These are phyloP conservation scores for Actinia equina DNA, from an alignment of 64 coral and sea anemone species.

Conservation along the genomic window DNA sequence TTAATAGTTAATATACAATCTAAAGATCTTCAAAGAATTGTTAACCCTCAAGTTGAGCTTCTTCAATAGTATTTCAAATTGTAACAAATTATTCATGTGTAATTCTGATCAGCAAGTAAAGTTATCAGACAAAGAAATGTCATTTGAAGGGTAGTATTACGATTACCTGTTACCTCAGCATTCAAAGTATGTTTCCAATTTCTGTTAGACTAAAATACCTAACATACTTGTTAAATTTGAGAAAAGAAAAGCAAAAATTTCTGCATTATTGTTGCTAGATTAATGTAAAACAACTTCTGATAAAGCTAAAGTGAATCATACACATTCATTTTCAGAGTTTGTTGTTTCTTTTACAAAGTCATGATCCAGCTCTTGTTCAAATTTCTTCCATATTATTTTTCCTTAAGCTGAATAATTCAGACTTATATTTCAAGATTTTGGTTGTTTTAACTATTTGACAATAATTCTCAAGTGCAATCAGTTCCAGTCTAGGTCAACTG, in stretches of 20 bases:
- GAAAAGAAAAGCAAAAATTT: neutral
- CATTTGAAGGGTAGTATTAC: neutral
- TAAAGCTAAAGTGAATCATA: neutral
- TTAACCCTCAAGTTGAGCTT: neutral
- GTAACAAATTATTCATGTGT: neutral
- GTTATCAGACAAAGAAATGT: neutral
- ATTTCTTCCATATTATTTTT: neutral
- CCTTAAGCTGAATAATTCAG: neutral
- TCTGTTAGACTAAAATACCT: neutral
- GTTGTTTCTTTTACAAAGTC: neutral
- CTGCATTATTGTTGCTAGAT: neutral
- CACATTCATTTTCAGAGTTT: neutral
- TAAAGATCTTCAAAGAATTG: neutral
- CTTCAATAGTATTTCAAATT: neutral
- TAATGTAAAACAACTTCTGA: neutral
- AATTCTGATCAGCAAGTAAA: neutral
- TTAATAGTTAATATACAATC: neutral
- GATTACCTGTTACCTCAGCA: neutral
- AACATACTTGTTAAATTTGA: neutral
- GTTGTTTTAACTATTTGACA: neutral
- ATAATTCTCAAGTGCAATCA: neutral
- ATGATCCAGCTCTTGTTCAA: neutral
- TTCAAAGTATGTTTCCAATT: neutral
- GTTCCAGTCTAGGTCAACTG: slow-evolving; percentile 9
- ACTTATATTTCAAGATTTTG: neutral